Percentiles rank a stretch among this genome's conserved stretches.
Evolutionary conservation across 2,888 invertebrate species (phyloP).

Genomic region (Philereme transversata): DNA sequence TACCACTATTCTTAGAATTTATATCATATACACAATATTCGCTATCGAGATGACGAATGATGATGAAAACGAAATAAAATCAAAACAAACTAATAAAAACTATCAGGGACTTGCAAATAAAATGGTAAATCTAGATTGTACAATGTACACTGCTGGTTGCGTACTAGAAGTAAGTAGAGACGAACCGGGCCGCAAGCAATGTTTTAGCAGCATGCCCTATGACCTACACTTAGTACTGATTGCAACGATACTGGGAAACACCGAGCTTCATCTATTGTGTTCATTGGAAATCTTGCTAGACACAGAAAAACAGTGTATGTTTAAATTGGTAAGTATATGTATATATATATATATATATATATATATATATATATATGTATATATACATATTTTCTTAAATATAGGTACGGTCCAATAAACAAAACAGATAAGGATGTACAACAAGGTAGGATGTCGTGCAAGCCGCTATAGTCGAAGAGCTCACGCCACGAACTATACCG

Average conservation of each 20-base stretch:
- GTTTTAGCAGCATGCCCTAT: slow-evolving; percentile 48
- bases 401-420: slow-evolving; percentile 40
- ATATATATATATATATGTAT: no score
- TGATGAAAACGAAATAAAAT: slow-evolving; percentile 33
- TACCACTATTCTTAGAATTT: slow-evolving; percentile 19
- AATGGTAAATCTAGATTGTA: slow-evolving; percentile 41
- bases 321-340: no score
- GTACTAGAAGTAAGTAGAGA: slow-evolving; percentile 37
- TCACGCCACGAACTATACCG: slow-evolving; percentile 45
- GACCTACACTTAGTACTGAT: slow-evolving; percentile 33
- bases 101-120: slow-evolving; percentile 43
- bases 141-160: slow-evolving; percentile 47
- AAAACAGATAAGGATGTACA: slow-evolving; percentile 28
- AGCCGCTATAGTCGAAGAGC: slow-evolving; percentile 53
- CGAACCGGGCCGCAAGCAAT: slow-evolving; percentile 54
- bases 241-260: slow-evolving; percentile 30
- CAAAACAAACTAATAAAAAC: slow-evolving; percentile 23
- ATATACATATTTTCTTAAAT: no score
- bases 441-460: slow-evolving; percentile 43
- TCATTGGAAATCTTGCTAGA: slow-evolving; percentile 44
- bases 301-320: background rate
- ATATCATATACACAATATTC: slow-evolving; percentile 15
- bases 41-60: slow-evolving; percentile 27
- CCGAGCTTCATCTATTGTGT: slow-evolving; percentile 36
- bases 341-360: no score